These are phyloP conservation scores for Silvanus unidentatus DNA, from an alignment of 2,888 invertebrate species.

Conservation along the genomic window DNA sequence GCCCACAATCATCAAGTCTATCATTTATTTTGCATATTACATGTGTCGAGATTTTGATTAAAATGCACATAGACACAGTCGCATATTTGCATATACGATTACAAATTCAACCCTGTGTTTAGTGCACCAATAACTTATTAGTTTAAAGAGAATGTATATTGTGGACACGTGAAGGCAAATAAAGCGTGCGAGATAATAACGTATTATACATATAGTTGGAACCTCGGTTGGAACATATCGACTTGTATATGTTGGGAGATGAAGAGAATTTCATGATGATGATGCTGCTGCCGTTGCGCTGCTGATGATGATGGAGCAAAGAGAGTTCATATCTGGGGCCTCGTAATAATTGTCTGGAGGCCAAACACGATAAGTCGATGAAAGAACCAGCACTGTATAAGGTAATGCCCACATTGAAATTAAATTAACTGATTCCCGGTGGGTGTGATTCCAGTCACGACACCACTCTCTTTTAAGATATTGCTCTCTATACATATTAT, in stretches of 20 bases:
- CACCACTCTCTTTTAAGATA: slow-evolving; percentile 3
- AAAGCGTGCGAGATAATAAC: slow-evolving; percentile 2
- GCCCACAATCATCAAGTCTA: slow-evolving; percentile 5
- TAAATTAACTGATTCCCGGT: slow-evolving; percentile 29
- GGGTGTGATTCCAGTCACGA: slow-evolving; percentile 28
- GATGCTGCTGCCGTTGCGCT: no score
- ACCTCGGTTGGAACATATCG: no score
- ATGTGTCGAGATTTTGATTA: no score
- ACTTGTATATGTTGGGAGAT: no score
- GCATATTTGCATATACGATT: no score
- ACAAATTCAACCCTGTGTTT: no score
- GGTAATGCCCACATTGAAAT: slow-evolving; percentile 28
- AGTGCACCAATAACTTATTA: no score
- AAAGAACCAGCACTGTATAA: slow-evolving; percentile 28
- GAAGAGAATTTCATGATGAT: no score
- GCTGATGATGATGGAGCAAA: slow-evolving; percentile 5
- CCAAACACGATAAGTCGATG: slow-evolving; percentile 28
- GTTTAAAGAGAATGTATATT: no score
- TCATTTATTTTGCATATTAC: neutral
- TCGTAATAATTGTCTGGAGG: slow-evolving; percentile 18
- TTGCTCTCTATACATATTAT: slow-evolving; percentile 1
- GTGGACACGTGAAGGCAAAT: slow-evolving; percentile 7
- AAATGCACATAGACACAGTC: no score
- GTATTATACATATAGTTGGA: no score
- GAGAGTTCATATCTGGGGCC: slow-evolving; percentile 15